These are phyloP conservation scores for Cheilosia vulpina DNA, from an alignment of 2,888 invertebrate genomes.

Conservation along the genomic window DNA sequence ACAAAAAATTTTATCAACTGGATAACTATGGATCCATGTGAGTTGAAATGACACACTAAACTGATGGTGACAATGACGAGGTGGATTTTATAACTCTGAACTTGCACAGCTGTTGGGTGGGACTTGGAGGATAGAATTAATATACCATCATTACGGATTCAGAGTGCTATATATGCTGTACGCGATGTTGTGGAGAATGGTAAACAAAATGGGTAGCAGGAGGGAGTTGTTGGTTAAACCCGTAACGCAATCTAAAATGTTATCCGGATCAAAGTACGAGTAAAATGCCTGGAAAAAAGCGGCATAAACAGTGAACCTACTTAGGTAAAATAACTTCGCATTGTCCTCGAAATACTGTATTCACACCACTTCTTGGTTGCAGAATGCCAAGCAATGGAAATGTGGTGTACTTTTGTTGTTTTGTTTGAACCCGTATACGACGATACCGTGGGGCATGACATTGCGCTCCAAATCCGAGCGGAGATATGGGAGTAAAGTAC, in stretches of 20 bases:
- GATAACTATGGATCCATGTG: slow-evolving; percentile 22
- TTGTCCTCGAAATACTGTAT: slow-evolving; percentile 16
- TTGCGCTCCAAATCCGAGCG: slow-evolving; percentile 41
- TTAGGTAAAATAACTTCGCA: slow-evolving; percentile 37
- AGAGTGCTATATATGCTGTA: slow-evolving; percentile 35
- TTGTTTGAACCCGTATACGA: slow-evolving; percentile 17
- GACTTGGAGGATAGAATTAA: slow-evolving; percentile 24
- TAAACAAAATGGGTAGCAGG: slow-evolving; percentile 12
- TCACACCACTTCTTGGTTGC: slow-evolving; percentile 17
- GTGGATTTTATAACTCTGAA: slow-evolving; percentile 40
- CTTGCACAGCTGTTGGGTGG: slow-evolving; percentile 30
- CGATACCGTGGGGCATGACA: slow-evolving; percentile 28
- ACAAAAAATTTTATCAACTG: slow-evolving; percentile 33
- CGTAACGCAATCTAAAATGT: slow-evolving; percentile 44
- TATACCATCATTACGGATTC: slow-evolving; percentile 50
- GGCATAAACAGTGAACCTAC: slow-evolving; percentile 18
- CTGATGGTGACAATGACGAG: slow-evolving; percentile 4
- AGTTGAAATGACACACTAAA: slow-evolving; percentile 5
- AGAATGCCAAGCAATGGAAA: slow-evolving; percentile 27
- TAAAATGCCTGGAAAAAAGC: slow-evolving; percentile 35
- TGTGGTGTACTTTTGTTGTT: slow-evolving; percentile 3
- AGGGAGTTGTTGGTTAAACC: slow-evolving; percentile 25
- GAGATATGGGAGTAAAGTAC: slow-evolving; percentile 32
- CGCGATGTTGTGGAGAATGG: slow-evolving; percentile 22
- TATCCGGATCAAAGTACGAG: slow-evolving; percentile 32